phyloP scores from a whole-genome alignment of 2,797 vertebrate genomes.

The Luscinia luscinia region DNA sequence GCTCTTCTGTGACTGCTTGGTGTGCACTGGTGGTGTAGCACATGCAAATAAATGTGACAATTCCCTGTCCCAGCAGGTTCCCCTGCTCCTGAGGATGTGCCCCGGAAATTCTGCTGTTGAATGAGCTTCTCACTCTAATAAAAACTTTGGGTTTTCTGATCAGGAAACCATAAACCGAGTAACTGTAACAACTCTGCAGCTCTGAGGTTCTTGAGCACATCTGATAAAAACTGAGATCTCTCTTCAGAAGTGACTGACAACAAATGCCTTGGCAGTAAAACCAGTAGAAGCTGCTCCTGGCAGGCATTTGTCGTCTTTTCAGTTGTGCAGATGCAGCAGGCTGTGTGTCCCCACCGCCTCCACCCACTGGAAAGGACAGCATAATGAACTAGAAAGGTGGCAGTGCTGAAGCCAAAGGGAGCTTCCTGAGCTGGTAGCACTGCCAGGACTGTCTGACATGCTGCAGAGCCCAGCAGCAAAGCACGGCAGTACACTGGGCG shows the following conservation, averaged over 20 bases:
- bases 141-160: neutral
- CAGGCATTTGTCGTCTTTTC: neutral
- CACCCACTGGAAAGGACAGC: neutral
- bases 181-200: neutral
- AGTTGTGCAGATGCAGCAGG: neutral
- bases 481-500: fast-evolving
- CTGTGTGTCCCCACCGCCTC: neutral
- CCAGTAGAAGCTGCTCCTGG: neutral
- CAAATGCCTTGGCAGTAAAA: neutral
- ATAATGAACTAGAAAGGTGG: neutral
- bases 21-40: neutral
- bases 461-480: neutral
- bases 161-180: neutral
- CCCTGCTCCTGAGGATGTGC: neutral
- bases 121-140: neutral
- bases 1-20: neutral
- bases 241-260: neutral
- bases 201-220: neutral
- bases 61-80: neutral
- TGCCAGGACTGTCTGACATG: neutral
- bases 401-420: neutral
- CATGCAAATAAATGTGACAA: neutral
- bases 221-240: neutral
- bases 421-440: neutral
- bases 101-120: neutral